These are phyloP conservation scores for Dromiciops gliroides DNA, from an alignment of 2,113 vertebrate genomes.

Conservation along the genomic window DNA sequence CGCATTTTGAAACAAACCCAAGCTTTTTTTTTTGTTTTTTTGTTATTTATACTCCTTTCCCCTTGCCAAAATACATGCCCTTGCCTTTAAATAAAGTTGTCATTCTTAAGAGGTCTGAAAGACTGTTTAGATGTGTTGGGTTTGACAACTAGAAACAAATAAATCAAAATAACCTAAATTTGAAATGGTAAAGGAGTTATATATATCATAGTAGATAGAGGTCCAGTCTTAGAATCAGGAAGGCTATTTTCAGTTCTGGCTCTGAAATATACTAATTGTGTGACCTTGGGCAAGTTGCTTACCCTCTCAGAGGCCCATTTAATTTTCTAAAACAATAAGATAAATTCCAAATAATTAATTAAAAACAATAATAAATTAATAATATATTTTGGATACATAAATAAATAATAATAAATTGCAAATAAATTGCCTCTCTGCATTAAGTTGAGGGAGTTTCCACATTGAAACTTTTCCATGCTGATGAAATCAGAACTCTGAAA, in stretches of 20 bases:
- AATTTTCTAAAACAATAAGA: neutral
- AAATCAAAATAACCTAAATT: neutral
- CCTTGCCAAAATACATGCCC: neutral
- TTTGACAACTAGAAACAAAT: neutral
- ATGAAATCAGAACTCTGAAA: neutral
- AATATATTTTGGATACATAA: too few species aligned
- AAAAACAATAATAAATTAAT: too few species aligned
- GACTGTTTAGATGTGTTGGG: neutral
- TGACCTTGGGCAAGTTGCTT: neutral
- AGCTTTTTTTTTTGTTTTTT: neutral
- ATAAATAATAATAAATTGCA: too few species aligned
- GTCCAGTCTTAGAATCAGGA: neutral
- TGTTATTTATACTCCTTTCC: neutral
- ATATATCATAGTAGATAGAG: neutral
- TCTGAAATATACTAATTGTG: neutral
- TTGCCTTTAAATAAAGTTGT: neutral
- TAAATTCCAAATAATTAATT: neutral
- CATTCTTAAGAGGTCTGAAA: neutral
- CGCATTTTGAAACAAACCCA: neutral
- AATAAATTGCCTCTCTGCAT: neutral
- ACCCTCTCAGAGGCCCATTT: neutral
- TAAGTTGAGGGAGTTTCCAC: neutral
- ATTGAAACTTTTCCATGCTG: neutral
- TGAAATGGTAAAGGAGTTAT: neutral
- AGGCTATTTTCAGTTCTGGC: neutral